These are phyloP conservation scores for Zosterops pallidus DNA, from an alignment of 2,113 vertebrate species.

Conservation along the genomic window DNA sequence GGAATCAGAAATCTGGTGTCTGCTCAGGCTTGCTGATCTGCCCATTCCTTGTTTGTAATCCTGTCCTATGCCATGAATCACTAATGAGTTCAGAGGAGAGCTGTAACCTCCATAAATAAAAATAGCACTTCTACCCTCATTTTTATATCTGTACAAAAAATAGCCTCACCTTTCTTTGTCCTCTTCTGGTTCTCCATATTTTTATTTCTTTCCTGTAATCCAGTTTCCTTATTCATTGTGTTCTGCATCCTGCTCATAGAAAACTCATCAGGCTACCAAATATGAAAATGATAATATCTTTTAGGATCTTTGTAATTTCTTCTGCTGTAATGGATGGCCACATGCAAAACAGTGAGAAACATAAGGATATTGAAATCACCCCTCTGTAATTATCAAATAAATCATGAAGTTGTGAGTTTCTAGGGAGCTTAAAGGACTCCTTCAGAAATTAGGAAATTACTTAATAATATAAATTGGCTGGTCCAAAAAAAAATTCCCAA, in stretches of 20 bases:
- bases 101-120: neutral
- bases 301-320: neutral
- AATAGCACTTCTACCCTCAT: neutral
- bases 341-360: slow-evolving; percentile 2
- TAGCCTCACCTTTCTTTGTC: neutral
- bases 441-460: neutral
- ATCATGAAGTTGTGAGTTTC: neutral
- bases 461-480: neutral
- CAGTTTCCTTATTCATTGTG: neutral
- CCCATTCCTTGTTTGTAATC: neutral
- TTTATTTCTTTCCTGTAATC: neutral
- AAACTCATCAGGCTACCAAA: neutral
- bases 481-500: fast-evolving
- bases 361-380: neutral
- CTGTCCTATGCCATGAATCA: neutral
- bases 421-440: neutral
- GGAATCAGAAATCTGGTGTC: neutral
- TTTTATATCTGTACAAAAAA: neutral
- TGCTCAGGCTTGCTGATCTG: neutral
- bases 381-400: neutral
- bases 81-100: neutral
- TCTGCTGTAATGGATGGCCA: neutral
- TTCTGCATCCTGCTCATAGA: neutral
- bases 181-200: neutral
- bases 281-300: neutral